These are phyloP conservation scores for Enteromius mattozi DNA, from an alignment of 2,797 vertebrate genomes.

Conservation along the genomic window DNA sequence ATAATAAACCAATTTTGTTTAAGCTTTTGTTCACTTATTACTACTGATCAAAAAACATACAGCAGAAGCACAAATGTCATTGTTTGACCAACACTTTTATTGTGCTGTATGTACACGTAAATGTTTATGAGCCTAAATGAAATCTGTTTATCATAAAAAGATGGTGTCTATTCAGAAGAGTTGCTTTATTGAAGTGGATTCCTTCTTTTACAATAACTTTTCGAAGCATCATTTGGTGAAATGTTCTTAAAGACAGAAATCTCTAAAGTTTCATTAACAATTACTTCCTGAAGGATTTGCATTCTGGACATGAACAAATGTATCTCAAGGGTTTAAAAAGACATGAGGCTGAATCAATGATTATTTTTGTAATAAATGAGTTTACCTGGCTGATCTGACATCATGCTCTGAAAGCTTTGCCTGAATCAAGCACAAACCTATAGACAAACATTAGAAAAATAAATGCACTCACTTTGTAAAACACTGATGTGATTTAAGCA, in stretches of 20 bases:
- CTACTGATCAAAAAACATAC: background rate
- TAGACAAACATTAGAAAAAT: background rate
- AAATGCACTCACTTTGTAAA: background rate
- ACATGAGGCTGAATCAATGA: background rate
- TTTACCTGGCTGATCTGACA: slow-evolving; percentile 54
- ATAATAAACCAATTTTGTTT: background rate
- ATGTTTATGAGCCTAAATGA: background rate
- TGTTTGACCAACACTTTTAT: no score
- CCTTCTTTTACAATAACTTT: background rate
- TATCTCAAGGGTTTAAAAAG: background rate
- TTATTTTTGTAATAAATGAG: background rate
- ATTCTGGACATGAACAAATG: background rate
- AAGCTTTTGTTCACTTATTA: background rate
- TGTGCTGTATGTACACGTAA: no score
- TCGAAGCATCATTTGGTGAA: background rate
- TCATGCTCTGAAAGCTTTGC: slow-evolving; percentile 60
- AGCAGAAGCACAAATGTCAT: no score
- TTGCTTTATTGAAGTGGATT: background rate
- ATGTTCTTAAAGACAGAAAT: background rate
- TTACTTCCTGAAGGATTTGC: background rate
- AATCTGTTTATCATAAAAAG: background rate
- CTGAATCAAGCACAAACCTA: slow-evolving; percentile 61
- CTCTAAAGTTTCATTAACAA: background rate
- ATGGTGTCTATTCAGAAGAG: background rate
- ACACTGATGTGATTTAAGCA: background rate